phyloP scores from a whole-genome alignment of 1,140 invertebrate genomes.

The Apis dorsata region DNA sequence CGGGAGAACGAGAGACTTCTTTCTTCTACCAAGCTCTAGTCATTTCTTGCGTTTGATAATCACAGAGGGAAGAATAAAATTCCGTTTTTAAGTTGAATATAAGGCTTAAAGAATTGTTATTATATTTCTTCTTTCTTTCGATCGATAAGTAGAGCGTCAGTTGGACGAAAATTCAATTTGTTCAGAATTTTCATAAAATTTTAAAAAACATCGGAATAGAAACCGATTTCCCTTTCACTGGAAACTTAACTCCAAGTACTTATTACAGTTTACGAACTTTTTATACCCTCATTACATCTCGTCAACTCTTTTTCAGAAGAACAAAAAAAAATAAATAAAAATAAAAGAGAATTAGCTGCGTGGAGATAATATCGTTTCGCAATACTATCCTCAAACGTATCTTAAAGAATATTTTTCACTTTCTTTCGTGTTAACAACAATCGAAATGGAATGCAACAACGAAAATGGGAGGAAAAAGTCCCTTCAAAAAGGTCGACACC shows the following conservation, averaged over 20 bases:
- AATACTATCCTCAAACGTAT: not conserved
- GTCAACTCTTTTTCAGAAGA: too few species aligned
- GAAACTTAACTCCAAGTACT: not conserved
- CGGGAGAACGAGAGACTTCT: not conserved
- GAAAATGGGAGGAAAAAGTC: too few species aligned
- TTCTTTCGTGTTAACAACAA: too few species aligned
- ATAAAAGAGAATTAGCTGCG: not conserved
- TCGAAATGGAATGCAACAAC: too few species aligned
- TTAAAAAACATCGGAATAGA: not conserved
- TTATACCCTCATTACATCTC: conserved; percentile 1
- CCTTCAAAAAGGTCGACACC: too few species aligned
- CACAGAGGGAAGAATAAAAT: not conserved
- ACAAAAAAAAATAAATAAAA: not conserved
- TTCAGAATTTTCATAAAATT: not conserved
- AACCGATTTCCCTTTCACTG: not conserved
- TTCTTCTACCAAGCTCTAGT: not conserved
- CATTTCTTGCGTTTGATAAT: not conserved
- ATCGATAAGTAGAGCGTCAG: too few species aligned
- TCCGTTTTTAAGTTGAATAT: too few species aligned
- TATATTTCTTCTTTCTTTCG: too few species aligned
- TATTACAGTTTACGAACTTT: conserved; percentile 7
- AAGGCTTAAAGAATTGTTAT: too few species aligned
- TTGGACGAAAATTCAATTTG: too few species aligned
- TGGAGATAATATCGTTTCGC: not conserved
- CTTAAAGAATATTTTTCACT: not conserved